Percentiles rank a stretch among this genome's conserved stretches.
Evolutionary conservation across 1,140 invertebrate genomes (phyloP).

Genomic region (Papilio xuthus): DNA sequence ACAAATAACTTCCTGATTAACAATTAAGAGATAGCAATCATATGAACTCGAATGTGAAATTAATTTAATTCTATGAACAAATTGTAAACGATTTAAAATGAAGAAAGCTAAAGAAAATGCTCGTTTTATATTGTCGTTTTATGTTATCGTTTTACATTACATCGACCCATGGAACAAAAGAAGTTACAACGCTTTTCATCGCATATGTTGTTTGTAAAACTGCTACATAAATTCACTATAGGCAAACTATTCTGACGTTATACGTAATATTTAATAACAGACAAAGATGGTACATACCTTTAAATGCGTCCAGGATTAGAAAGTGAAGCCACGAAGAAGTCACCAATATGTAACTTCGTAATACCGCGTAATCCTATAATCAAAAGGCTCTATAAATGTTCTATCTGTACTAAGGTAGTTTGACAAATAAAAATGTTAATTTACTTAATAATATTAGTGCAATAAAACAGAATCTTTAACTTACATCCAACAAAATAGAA

Average conservation of each 20-base stretch:
- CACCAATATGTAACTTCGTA: not conserved
- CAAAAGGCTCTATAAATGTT: not conserved
- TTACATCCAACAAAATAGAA: conserved; percentile 10
- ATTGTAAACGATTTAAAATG: too few relatives aligned
- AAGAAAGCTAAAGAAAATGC: not conserved
- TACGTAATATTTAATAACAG: too few relatives aligned
- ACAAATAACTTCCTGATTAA: conserved; percentile 50
- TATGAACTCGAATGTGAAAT: conserved; percentile 16
- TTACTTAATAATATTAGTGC: not conserved
- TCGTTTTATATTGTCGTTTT: not conserved
- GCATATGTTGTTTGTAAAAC: too few relatives aligned
- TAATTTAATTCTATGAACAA: not conserved
- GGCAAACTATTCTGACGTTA: too few relatives aligned
- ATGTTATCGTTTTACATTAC: too few relatives aligned
- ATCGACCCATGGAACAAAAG: too few relatives aligned
- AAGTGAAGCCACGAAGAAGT: not conserved
- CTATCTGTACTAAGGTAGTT: not conserved
- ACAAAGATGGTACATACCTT: not conserved
- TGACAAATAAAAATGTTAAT: not conserved
- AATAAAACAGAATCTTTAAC: not conserved
- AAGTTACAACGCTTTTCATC: too few relatives aligned
- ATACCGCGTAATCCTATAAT: not conserved
- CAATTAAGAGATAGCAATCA: conserved; percentile 65
- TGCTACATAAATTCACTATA: too few relatives aligned
- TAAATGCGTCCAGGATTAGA: not conserved